Percentiles rank a stretch among this genome's conserved stretches.
These are phyloP conservation scores for Batillaria attramentaria DNA, from an alignment of 1,140 invertebrate species.

Conservation along the genomic window DNA sequence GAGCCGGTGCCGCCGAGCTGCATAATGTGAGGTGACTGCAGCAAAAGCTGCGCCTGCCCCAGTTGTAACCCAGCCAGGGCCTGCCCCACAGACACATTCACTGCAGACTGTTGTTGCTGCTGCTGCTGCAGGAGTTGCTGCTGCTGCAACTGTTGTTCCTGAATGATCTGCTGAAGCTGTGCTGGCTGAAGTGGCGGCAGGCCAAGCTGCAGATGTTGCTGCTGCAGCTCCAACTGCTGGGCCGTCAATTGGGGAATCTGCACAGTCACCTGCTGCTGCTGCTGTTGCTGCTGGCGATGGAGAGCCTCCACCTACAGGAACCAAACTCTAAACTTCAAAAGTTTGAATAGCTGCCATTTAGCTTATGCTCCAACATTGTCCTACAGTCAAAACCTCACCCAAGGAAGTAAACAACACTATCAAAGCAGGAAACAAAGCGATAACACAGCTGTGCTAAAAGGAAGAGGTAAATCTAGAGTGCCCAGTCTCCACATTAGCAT, in stretches of 20 bases:
- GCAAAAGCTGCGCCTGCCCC: slow-evolving; percentile 35
- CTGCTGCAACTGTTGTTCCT: slow-evolving; percentile 47
- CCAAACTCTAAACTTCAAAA: neutral
- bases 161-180: slow-evolving; percentile 44
- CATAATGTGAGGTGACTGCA: slow-evolving; percentile 34
- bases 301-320: slow-evolving; percentile 40
- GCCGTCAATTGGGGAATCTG: slow-evolving; percentile 44
- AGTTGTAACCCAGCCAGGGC: slow-evolving; percentile 30
- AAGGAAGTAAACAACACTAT: too few relatives aligned
- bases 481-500: too few relatives aligned
- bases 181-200: slow-evolving; percentile 40
- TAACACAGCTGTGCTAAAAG: too few relatives aligned
- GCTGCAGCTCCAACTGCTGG: slow-evolving; percentile 53
- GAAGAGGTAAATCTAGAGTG: too few relatives aligned
- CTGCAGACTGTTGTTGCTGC: slow-evolving; percentile 31
- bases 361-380: too few relatives aligned
- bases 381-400: too few relatives aligned
- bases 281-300: slow-evolving; percentile 51
- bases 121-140: slow-evolving; percentile 30
- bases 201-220: slow-evolving; percentile 42
- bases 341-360: too few relatives aligned
- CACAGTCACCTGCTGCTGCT: slow-evolving; percentile 46
- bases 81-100: neutral
- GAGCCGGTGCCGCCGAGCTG: neutral
- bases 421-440: too few relatives aligned